phyloP scores from a whole-genome alignment of 2,888 invertebrate species.

The Drosophila rellima region DNA sequence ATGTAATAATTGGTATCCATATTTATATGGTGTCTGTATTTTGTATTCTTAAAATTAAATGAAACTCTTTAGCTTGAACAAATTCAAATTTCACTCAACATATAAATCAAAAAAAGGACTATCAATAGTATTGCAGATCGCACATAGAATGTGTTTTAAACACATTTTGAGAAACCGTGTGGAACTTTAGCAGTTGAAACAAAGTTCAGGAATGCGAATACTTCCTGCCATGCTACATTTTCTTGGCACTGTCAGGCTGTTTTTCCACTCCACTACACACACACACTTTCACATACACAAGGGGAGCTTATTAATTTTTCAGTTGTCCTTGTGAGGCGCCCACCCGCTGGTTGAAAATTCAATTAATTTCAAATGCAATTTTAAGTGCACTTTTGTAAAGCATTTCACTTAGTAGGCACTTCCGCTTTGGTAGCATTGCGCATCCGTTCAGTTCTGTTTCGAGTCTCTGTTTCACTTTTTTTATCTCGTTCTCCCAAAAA shows the following conservation, averaged over 20 bases:
- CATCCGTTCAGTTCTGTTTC: constrained; percentile 37
- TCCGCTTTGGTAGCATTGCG: constrained; percentile 50
- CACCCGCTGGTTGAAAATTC: constrained; percentile 59
- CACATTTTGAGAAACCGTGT: constrained; percentile 31
- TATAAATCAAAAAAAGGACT: too few relatives aligned
- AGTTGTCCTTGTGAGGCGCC: constrained; percentile 15
- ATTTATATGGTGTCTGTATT: too few relatives aligned
- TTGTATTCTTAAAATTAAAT: too few relatives aligned
- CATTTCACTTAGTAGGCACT: constrained; percentile 65
- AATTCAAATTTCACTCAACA: too few relatives aligned
- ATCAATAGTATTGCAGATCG: too few relatives aligned
- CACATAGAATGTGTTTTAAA: too few relatives aligned
- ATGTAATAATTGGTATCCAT: background rate
- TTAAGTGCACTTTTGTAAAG: constrained; percentile 70
- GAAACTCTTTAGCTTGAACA: too few relatives aligned
- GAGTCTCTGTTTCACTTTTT: constrained; percentile 7
- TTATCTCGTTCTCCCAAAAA: constrained; percentile 33
- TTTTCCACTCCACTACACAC: background rate
- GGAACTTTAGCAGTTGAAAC: background rate
- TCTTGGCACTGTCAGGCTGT: constrained; percentile 15
- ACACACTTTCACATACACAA: background rate
- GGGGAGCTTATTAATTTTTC: constrained; percentile 48
- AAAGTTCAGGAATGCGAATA: constrained; percentile 6
- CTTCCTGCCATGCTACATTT: constrained; percentile 28
- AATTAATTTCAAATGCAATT: constrained; percentile 76